Evolutionary conservation across 35 echinoderm and acorn worm species (phyloP), one percentile per base, ranked within the genome.

Genomic region (Apostichopus japonicus): DNA sequence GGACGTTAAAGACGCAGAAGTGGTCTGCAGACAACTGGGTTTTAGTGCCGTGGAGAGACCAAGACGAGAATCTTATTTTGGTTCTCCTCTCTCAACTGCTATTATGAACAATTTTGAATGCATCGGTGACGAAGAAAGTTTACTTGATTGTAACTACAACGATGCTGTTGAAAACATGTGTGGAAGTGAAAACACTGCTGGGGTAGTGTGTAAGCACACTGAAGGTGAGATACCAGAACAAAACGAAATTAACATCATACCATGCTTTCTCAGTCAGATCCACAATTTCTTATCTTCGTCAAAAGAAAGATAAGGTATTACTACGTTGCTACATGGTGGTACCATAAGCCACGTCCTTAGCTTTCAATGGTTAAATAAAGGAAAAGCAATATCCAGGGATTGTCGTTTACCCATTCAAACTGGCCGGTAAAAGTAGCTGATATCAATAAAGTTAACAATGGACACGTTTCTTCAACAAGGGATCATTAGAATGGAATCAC

Each of bases 21-120:
- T 87, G 9, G 84, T 87, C 51, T 87, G 84, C 84, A 53, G 84
- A 65, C 91, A 95, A 61, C 94, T 95, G 10, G 94, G 94, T 10
- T 67, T 79, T 86, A 16, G 1, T 21, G 79, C 57, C 51, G 91
- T 27, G 14, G 19, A 25, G 14, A 9, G 23, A 19, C 71, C 53
- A 17, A 65, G 16, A 44, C 13, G 76, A 7, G 55, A 11, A 22
- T 53, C 73, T 6, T 92, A 76, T 27, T 90, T 71, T 54, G 70
- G 87, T 16, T 62, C 8, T 10, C 19, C 19, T 67, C 63, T 15
- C 3, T 67, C 63, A 8, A 19, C 11, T 67, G 19, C 19, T 67
- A 15, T 67, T 15, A 10, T 67, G 11, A 19, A 67, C 8, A 67
- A 67, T 19, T 11, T 67, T 4, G 11, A 10, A 67, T 67, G 63